These are phyloP conservation scores for Cyprinodon tularosa DNA, from an alignment of 2,113 vertebrate species.

Conservation along the genomic window DNA sequence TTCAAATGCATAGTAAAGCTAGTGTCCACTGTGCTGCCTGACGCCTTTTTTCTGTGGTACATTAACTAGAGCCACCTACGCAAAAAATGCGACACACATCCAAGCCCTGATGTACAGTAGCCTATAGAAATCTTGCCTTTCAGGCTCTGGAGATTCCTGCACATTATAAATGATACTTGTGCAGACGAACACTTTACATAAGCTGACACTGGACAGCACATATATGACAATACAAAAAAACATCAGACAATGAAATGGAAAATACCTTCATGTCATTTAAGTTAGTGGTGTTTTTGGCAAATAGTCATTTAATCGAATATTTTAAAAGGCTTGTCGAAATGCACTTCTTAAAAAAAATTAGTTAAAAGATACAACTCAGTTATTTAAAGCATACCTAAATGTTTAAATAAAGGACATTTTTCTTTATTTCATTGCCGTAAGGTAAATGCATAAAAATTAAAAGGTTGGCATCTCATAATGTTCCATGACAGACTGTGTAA, in stretches of 20 bases:
- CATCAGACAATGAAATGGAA: not conserved
- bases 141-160: slow-evolving; percentile 13
- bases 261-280: slow-evolving; percentile 1
- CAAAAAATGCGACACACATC: slow-evolving; percentile 27
- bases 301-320: not conserved
- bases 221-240: not conserved
- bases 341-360: not conserved
- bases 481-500: not conserved
- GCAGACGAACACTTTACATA: not conserved
- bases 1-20: slow-evolving; percentile 57
- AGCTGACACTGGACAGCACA: slow-evolving; percentile 16
- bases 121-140: slow-evolving; percentile 2
- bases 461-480: not conserved
- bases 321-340: not conserved
- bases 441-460: not conserved
- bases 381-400: not conserved
- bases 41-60: slow-evolving; percentile 49
- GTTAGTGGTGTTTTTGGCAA: not conserved
- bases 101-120: slow-evolving; percentile 9
- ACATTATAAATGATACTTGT: slow-evolving; percentile 7
- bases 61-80: slow-evolving; percentile 33
- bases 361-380: too few relatives aligned
- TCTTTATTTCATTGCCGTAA: not conserved
- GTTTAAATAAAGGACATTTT: not conserved
- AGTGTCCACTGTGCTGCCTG: slow-evolving; percentile 43